Conservation (phyloP, 1,140 invertebrate genomes). For the Pseudachorutes palmiensis region DNA sequence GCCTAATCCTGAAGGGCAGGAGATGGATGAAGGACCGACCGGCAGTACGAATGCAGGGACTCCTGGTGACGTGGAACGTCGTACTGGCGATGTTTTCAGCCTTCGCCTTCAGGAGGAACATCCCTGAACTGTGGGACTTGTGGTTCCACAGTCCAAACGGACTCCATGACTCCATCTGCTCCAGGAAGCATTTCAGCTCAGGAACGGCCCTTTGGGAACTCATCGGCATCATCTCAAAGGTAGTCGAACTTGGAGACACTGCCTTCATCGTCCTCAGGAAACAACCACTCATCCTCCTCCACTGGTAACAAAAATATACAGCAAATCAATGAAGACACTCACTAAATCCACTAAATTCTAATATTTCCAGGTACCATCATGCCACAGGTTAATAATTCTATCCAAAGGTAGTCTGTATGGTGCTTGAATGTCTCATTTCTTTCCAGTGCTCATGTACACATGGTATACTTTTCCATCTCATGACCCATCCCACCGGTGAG, state of each 20-base stretch:
- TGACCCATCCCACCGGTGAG: not conserved
- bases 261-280: slow-evolving; percentile 53
- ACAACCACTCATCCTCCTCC: slow-evolving; percentile 51
- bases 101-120: slow-evolving; percentile 14
- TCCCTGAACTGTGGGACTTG: slow-evolving; percentile 11
- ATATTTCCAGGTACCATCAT: slow-evolving; percentile 17
- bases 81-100: slow-evolving; percentile 1
- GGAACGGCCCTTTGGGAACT: slow-evolving; percentile 18
- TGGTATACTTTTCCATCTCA: slow-evolving; percentile 48
- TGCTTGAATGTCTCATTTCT: slow-evolving; percentile 62
- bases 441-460: slow-evolving; percentile 47
- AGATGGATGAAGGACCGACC: slow-evolving; percentile 11
- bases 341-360: not conserved
- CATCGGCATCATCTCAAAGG: slow-evolving; percentile 15
- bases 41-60: not conserved
- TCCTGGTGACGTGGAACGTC: slow-evolving; percentile 9
- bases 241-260: slow-evolving; percentile 50
- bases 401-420: not conserved
- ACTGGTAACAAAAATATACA: slow-evolving; percentile 52
- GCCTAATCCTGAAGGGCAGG: not conserved
- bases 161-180: slow-evolving; percentile 9
- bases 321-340: too few relatives aligned
- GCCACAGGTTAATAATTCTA: not conserved
- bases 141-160: not conserved
- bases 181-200: slow-evolving; percentile 11